A percentile compares a stretch with the other conserved stretches of the same genome.
phyloP scores from a whole-genome alignment of 1,140 invertebrate species.

The Ceratina calcarata region DNA sequence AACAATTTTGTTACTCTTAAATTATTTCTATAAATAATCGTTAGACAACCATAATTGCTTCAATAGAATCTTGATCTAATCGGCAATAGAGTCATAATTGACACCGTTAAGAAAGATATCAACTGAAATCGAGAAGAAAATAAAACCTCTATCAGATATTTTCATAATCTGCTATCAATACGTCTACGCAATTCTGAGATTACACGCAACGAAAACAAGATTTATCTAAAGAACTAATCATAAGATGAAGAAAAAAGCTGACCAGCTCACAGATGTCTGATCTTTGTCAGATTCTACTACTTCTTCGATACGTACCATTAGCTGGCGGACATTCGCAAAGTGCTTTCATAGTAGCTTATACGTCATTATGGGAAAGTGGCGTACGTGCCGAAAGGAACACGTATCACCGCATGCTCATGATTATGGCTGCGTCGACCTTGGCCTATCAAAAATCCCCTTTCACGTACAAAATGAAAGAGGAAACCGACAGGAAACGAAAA shows the following conservation, averaged over 20 bases:
- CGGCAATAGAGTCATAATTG: too few species aligned
- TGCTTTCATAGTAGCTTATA: too few species aligned
- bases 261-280: background rate
- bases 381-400: conserved; percentile 31
- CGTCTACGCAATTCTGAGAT: background rate
- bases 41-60: background rate
- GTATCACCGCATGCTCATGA: background rate
- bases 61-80: background rate
- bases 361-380: conserved; percentile 13
- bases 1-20: background rate
- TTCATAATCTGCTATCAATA: too few species aligned
- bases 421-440: conserved; percentile 19
- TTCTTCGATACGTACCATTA: background rate
- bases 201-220: background rate
- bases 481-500: background rate
- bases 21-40: background rate
- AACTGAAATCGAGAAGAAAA: too few species aligned
- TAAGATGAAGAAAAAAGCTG: background rate
- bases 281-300: conserved; percentile 24
- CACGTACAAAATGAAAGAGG: background rate
- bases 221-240: background rate
- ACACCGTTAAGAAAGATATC: too few species aligned
- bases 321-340: background rate
- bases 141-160: too few species aligned
- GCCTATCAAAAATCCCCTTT: conserved; percentile 35